phyloP scores from a whole-genome alignment of 2,113 vertebrate genomes.

The Anoplopoma fimbria region DNA sequence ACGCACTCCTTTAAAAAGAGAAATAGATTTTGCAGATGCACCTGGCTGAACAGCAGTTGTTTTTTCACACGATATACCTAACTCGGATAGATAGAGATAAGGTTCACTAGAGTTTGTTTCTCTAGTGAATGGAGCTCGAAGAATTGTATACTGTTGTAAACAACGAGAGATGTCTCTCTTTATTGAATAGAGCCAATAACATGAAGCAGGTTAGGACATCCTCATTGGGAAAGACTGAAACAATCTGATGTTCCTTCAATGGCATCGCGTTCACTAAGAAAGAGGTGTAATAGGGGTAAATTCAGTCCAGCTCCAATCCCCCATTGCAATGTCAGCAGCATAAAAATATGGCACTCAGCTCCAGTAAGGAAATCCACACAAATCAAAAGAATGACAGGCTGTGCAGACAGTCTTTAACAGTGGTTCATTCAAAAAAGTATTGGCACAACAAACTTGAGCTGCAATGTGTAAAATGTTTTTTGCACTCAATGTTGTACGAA shows the following conservation, averaged over 20 bases:
- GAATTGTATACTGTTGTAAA: background rate
- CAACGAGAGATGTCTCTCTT: background rate
- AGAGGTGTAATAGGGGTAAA: background rate
- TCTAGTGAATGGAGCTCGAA: background rate
- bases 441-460: background rate
- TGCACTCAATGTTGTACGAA: background rate
- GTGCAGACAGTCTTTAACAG: background rate
- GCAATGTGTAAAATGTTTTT: background rate
- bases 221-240: background rate
- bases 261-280: background rate
- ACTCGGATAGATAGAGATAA: no score
- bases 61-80: no score
- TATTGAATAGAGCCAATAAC: background rate
- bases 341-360: background rate
- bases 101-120: background rate
- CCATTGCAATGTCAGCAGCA: background rate
- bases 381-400: background rate
- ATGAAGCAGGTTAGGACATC: background rate
- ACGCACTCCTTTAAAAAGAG: no score
- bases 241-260: background rate
- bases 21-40: no score
- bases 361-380: background rate
- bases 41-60: no score
- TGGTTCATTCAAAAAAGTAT: background rate
- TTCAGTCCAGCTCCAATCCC: background rate